A percentile compares a stretch with the other conserved stretches of the same genome.
Conservation (phyloP, 2,113 vertebrate genomes). For the Carassius auratus region DNA sequence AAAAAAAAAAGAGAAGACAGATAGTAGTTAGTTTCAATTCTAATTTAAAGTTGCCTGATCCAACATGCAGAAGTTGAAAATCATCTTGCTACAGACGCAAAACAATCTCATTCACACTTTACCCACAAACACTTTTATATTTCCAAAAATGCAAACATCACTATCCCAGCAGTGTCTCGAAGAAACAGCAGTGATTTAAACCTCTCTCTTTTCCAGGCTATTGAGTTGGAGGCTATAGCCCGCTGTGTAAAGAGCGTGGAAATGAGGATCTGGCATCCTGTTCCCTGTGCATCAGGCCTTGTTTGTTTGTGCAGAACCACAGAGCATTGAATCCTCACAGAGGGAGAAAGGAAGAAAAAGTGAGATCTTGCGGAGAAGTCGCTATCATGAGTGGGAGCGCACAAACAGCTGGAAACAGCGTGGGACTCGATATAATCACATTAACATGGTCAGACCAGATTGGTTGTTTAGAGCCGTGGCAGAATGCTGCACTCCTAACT, state of each 20-base stretch:
- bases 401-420: constrained; percentile 58
- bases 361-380: constrained; percentile 4
- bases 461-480: constrained; percentile 49
- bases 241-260: constrained; percentile 39
- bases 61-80: neutral
- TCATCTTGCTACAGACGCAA: neutral
- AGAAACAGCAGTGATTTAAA: constrained; percentile 42
- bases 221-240: constrained; percentile 33
- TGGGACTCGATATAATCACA: constrained; percentile 57
- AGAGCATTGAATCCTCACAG: constrained; percentile 42
- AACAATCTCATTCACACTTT: constrained; percentile 12
- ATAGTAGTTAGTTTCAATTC: neutral
- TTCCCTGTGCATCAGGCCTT: constrained; percentile 39
- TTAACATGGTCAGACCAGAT: constrained; percentile 55
- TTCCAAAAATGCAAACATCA: constrained; percentile 19
- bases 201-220: constrained; percentile 41
- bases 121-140: constrained; percentile 19
- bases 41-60: constrained; percentile 1
- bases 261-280: constrained; percentile 36
- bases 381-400: constrained; percentile 36
- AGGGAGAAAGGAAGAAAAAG: constrained; percentile 19
- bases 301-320: constrained; percentile 53
- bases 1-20: neutral
- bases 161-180: constrained; percentile 12
- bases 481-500: constrained; percentile 46